Conservation (phyloP, 2,113 vertebrate genomes). For the Notarius quadriscutis region DNA sequence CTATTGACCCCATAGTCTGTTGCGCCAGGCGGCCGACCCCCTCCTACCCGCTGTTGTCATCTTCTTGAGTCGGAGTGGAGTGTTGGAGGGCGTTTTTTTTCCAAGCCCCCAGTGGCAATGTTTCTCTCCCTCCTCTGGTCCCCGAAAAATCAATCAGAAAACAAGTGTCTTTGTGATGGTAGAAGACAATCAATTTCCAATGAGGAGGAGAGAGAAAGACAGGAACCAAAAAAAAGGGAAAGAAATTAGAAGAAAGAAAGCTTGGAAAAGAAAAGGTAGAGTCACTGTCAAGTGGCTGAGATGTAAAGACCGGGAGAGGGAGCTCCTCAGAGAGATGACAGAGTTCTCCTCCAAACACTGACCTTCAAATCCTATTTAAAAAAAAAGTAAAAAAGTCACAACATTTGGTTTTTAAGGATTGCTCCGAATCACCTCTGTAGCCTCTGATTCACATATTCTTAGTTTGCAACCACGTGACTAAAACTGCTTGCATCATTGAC, state of each 20-base stretch:
- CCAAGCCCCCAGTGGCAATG: slow-evolving; percentile 58
- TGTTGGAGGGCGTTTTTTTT: slow-evolving; percentile 22
- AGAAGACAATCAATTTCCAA: slow-evolving; percentile 84
- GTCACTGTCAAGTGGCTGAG: slow-evolving; percentile 59
- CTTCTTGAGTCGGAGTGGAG: slow-evolving; percentile 25
- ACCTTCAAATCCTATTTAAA: slow-evolving; percentile 22
- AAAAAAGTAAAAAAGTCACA: not conserved
- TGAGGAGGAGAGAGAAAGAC: slow-evolving; percentile 67
- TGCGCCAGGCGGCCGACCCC: slow-evolving; percentile 15
- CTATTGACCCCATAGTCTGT: slow-evolving; percentile 11
- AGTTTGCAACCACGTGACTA: no score
- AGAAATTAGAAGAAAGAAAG: slow-evolving; percentile 56
- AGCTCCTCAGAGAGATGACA: slow-evolving; percentile 52
- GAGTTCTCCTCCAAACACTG: slow-evolving; percentile 46
- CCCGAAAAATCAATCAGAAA: slow-evolving; percentile 75
- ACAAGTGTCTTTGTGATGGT: slow-evolving; percentile 84
- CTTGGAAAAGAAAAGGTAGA: slow-evolving; percentile 54
- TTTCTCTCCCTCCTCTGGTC: slow-evolving; percentile 71
- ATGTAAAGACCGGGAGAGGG: slow-evolving; percentile 47
- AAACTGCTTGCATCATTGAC: no score
- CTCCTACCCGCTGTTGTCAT: slow-evolving; percentile 27
- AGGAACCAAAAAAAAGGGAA: slow-evolving; percentile 47
- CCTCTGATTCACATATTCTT: not conserved
- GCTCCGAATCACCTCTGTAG: slow-evolving; percentile 6
- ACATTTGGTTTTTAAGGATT: slow-evolving; percentile 18